Evolutionary conservation across 2,888 invertebrate genomes (phyloP).

Genomic region (Argyresthia albistria): DNA sequence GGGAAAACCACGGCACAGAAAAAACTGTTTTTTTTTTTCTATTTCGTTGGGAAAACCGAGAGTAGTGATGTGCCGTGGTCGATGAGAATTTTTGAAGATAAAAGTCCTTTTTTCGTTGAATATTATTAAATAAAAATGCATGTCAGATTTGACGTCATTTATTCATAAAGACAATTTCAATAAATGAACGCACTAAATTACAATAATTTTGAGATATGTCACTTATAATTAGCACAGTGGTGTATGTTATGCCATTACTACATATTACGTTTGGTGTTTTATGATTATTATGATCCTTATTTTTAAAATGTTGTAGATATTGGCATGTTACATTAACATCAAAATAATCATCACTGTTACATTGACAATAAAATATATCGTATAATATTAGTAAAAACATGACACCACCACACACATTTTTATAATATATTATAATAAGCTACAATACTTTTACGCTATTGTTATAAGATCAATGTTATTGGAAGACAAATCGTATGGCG

Average conservation of each 20-base stretch:
- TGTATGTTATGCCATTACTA: conserved; percentile 34
- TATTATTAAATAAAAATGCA: not conserved
- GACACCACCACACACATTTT: not conserved
- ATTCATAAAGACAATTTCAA: conserved; percentile 71
- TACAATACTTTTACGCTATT: conserved; percentile 66
- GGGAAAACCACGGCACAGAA: no score
- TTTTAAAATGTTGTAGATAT: no score
- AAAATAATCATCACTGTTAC: no score
- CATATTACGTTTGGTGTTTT: not conserved
- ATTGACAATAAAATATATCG: not conserved
- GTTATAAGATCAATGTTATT: conserved; percentile 69
- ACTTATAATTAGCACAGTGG: conserved; percentile 56
- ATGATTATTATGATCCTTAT: no score
- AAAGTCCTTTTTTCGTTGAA: no score
- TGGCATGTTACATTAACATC: no score
- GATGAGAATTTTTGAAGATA: no score
- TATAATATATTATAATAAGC: conserved; percentile 57
- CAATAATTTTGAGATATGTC: conserved; percentile 69
- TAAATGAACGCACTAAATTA: conserved; percentile 71
- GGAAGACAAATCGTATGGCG: conserved; percentile 74
- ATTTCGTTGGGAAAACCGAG: no score
- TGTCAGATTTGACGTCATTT: conserved; percentile 55
- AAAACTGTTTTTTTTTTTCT: no score
- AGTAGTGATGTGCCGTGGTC: no score
- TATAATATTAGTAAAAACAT: not conserved